Base-by-base conservation (phyloP, 2,113 vertebrate species). In the Austrofundulus limnaeus region DNA sequence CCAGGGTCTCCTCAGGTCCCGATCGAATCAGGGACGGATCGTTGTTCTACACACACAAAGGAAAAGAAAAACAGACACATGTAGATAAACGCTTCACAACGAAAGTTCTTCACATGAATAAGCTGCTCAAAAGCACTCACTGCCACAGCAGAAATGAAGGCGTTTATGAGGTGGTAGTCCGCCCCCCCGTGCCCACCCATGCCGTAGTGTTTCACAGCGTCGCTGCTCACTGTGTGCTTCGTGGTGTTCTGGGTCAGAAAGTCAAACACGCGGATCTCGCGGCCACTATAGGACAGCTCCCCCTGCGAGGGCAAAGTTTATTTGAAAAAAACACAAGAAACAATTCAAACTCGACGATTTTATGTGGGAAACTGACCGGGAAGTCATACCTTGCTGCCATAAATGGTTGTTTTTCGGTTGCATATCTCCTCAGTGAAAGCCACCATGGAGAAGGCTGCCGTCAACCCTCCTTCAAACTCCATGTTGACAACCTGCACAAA, bases 401-500 rank as follows among this genome's bases (percentile, higher is more conserved):
- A 81, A 58, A 95, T 90, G 6, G 85, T 91, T 5, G 93, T 94
- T 75, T 74, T 91, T 54, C 93, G 82, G 1, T 66, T 19, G 51
- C 94, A 89, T 0, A 94, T 51, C 42, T 89, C 76, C 62, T 94
- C 63, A 0, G 93, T 94, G 68, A 95, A 94, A 0, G 93, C 94
- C 41, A 95, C 90, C 94, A 95, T 95, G 8, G 90, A 88, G 65
- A 95, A 94, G 0, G 90, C 89, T 54, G 90, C 93, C 0, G 94
- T 95, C 46, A 92, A 20, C 6, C 94, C 94, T 1, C 90, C 93
- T 87, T 94, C 93, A 88, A 94, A 95, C 81, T 95, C 93, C 92
- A 95, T 92, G 66, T 93, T 94, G 17, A 95, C 94, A 67, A 94
- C 90, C 94, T 94, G 72, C 13, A 47, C 56, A 58, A 21, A 21